Evolutionary conservation across 1,140 invertebrate genomes (phyloP).

Genomic region (Argopecten irradians): DNA sequence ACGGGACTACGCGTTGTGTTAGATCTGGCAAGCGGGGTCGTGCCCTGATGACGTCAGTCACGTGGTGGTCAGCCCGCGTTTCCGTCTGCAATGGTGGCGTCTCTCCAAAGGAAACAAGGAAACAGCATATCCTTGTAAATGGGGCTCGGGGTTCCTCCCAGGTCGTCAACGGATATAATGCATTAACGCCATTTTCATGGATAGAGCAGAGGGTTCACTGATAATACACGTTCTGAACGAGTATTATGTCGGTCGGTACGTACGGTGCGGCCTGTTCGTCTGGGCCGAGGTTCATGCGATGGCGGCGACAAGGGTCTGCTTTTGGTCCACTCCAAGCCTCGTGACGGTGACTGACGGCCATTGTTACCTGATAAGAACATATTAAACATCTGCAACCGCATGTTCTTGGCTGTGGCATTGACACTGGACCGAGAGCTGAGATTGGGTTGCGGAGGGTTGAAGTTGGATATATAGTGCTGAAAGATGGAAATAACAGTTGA

Average conservation of each 20-base stretch:
- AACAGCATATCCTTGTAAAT: not conserved
- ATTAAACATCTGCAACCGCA: not conserved
- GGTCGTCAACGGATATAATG: not conserved
- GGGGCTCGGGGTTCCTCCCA: not conserved
- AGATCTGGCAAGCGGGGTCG: not conserved
- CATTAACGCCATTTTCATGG: not conserved
- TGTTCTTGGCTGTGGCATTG: not conserved
- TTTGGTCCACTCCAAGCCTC: not conserved
- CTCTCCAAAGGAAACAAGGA: not conserved
- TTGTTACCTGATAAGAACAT: not conserved
- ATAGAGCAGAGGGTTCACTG: not conserved
- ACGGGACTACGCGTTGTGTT: not conserved
- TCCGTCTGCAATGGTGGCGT: not conserved
- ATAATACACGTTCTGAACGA: not conserved
- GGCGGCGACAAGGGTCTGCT: not conserved
- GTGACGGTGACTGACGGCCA: not conserved
- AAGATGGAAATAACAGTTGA: not conserved
- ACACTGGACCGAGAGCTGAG: slow-evolving; percentile 4
- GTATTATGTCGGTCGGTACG: not conserved
- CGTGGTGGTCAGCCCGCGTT: not conserved
- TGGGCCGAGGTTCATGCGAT: not conserved
- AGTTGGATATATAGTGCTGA: slow-evolving; percentile 12
- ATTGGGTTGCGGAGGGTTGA: not conserved
- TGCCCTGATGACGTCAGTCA: not conserved
- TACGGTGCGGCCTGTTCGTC: not conserved